Evolutionary conservation across 2,113 vertebrate genomes (phyloP), one percentile per base, ranked within the genome.

Genomic region (Arizona elegans): DNA sequence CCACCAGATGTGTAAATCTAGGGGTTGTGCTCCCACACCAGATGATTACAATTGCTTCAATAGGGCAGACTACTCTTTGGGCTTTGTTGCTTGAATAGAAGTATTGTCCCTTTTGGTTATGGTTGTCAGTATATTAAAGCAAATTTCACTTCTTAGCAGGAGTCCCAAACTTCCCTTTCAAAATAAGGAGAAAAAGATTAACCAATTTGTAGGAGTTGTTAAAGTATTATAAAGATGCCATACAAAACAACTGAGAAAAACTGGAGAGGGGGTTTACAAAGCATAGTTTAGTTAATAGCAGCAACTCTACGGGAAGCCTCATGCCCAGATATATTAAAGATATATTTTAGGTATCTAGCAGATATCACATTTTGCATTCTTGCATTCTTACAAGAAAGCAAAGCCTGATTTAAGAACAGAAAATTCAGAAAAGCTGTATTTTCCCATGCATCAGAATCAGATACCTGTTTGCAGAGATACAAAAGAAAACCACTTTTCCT

Each of bases 1-100:
- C 95, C 95, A 97, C 95, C 97, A 97, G 96, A 97, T 97, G 97
- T 97, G 96, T 91, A 93, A 96, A 94, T 93, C 94, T 94, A 95
- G 94, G 85, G 95, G 86, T 91, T 96, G 94, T 92, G 26, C 56
- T 91, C 94, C 92, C 26, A 91, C 92, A 95, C 96, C 97, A 96
- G 96, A 95, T 97, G 96, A 97, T 95, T 92, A 89, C 96, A 96
- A 95, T 97, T 96, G 97, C 93, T 95, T 91, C 0, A 89, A 91
- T 93, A 91, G 87, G 50, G 38, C 93, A 50, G 56, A 94, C 96
- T 91, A 91, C 29, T 0, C 89, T 97, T 96, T 43, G 93, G 93
- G 89, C 94, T 95, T 92, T 89, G 88, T 50, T 86, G 91, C 95
- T 93, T 95, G 94, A 97, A 95, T 93, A 59, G 92, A 92, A 88